Evolutionary conservation across 2,888 invertebrate genomes (phyloP), one percentile per base, ranked within the genome.

Genomic region (Microdon myrmicae): DNA sequence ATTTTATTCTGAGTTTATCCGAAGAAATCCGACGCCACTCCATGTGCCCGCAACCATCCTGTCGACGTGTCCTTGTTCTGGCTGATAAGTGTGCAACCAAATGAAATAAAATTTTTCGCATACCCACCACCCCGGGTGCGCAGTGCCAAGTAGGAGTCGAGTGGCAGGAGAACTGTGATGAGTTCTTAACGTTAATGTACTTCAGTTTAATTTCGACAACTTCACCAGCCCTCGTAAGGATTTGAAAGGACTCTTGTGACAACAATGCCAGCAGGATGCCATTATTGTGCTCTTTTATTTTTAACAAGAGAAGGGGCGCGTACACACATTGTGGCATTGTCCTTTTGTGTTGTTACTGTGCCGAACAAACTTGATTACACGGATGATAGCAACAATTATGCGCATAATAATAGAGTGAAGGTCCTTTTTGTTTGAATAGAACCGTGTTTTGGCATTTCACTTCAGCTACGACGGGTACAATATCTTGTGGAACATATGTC

Each of bases 361-460:
- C 59, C 38, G 54, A 61, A 60, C 68, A 67, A 68, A 67, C 61
- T 61, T 68, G 69, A 69, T 69, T 69, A 68, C 69, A 59, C 58
- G 60, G 67, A 68, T 69, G 69, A 69, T 69, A 68, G 68, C 66
- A 69, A 69, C 69, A 69, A 69, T 69, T 69, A 69, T 67, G 67
- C 61, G 58, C 66, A 67, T 67, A 61, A 67, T 69, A 61, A 58
- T 66, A 59, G 61, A 61, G 22, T 45, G 39, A 58, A 68, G 67
- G 60, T 60, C 56, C 59, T 59, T 45, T n/a, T 68, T 66, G 54
- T 60, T 54, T 53, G 56, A 39, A 55, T 37, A 45, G 53, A 34
- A 54, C 44, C 38, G 47, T 58, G 59, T 56, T 61, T 60, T 67
- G 61, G 49, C 56, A 49, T 55, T 37, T 31, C 23, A 14, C 41